phyloP scores from a whole-genome alignment of 2,888 invertebrate species.

The Calephelis perditalis region DNA sequence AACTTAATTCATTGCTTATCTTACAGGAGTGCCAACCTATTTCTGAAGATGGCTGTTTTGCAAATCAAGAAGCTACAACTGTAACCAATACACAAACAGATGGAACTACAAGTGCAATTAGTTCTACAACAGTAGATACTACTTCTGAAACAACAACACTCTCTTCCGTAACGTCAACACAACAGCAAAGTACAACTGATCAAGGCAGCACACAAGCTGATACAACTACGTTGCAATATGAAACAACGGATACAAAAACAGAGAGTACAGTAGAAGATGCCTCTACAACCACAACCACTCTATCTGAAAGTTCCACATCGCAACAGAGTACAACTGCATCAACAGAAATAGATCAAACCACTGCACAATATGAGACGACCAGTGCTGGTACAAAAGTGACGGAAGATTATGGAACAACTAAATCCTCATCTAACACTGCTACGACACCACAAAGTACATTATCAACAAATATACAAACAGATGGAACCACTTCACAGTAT shows the following conservation, averaged over 20 bases:
- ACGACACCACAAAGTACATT: conserved; percentile 13
- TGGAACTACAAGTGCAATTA: too few species aligned
- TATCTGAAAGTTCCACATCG: not conserved
- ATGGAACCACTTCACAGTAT: not conserved
- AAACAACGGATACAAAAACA: not conserved
- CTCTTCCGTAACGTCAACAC: too few species aligned
- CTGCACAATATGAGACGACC: not conserved
- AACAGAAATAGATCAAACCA: not conserved
- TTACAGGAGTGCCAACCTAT: conserved; percentile 24
- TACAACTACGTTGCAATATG: not conserved
- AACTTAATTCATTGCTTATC: too few species aligned
- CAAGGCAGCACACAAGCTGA: not conserved
- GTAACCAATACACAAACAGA: not conserved
- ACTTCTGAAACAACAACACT: too few species aligned
- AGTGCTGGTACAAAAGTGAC: not conserved
- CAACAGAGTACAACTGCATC: not conserved
- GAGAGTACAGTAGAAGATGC: not conserved
- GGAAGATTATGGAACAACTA: not conserved
- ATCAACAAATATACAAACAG: not conserved
- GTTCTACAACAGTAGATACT: too few species aligned
- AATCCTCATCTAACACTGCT: conserved; percentile 12
- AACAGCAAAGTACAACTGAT: too few species aligned
- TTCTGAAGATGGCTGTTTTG: conserved; percentile 28
- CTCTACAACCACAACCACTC: not conserved
- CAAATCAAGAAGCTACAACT: conserved; percentile 21